Percentiles rank a stretch among this genome's conserved stretches.
Evolutionary conservation across 2,113 vertebrate genomes (phyloP).

Genomic region (Rynchops niger): DNA sequence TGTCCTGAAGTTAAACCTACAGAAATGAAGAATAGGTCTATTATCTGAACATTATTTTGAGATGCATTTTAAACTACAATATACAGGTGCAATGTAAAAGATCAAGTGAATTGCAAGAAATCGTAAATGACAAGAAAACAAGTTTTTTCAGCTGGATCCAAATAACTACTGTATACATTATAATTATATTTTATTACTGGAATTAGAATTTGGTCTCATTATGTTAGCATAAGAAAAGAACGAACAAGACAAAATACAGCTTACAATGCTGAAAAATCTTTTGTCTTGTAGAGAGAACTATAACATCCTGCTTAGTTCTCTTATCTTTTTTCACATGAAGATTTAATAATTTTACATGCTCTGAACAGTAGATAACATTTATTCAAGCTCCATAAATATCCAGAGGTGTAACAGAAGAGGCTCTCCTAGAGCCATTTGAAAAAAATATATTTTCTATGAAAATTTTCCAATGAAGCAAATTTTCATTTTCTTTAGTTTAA

Average conservation of each 20-base stretch:
- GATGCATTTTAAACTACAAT: slow-evolving; percentile 25
- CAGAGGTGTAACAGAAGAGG: neutral
- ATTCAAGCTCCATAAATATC: neutral
- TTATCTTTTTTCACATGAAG: neutral
- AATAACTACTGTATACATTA: slow-evolving; percentile 12
- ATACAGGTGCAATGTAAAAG: slow-evolving; percentile 26
- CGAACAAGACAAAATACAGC: neutral
- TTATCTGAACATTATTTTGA: slow-evolving; percentile 44
- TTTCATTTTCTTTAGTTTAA: neutral
- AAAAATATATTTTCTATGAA: neutral
- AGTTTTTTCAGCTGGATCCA: slow-evolving; percentile 15
- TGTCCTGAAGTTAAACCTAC: slow-evolving; percentile 32
- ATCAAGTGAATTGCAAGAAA: slow-evolving; percentile 29
- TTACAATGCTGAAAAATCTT: neutral
- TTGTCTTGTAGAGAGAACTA: neutral
- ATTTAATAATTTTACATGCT: neutral
- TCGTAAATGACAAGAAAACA: slow-evolving; percentile 12
- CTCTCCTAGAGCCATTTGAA: neutral
- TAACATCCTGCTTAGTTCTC: neutral
- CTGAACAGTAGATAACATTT: neutral
- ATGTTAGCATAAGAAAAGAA: neutral
- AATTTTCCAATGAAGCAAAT: neutral
- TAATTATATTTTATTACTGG: slow-evolving; percentile 12
- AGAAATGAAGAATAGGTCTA: slow-evolving; percentile 37
- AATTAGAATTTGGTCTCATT: slow-evolving; percentile 36